A percentile compares a stretch with the other conserved stretches of the same genome.
Evolutionary conservation across 2,113 vertebrate genomes (phyloP).

Genomic region (Brachirus orientalis): DNA sequence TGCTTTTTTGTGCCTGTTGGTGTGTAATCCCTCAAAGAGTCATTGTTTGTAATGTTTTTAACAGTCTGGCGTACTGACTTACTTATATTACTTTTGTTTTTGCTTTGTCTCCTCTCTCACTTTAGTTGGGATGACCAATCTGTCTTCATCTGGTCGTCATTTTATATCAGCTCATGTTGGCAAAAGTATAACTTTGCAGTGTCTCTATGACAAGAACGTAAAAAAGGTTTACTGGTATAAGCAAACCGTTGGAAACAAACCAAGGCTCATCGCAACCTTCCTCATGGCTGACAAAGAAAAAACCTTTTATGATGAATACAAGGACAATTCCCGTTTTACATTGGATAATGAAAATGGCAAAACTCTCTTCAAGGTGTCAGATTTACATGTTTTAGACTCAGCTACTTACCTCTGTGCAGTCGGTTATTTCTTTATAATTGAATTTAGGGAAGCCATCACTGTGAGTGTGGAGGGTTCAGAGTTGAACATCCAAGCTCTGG

Average conservation of each 20-base stretch:
- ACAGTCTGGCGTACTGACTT: background rate
- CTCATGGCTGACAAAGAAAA: background rate
- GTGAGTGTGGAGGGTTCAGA: background rate
- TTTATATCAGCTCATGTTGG: conserved; percentile 35
- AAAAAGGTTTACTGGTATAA: conserved; percentile 37
- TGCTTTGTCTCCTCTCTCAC: fast-evolving
- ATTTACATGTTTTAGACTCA: conserved; percentile 29
- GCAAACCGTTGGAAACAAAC: conserved; percentile 43
- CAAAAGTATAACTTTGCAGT: conserved; percentile 26
- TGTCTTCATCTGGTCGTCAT: background rate
- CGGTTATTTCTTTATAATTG: background rate
- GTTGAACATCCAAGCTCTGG: background rate
- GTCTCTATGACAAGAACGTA: background rate
- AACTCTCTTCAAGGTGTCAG: conserved; percentile 26
- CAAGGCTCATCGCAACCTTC: conserved; percentile 13
- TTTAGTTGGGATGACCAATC: background rate
- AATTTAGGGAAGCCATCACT: conserved; percentile 1
- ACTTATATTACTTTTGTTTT: background rate
- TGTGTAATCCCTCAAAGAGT: background rate
- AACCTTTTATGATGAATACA: conserved; percentile 32
- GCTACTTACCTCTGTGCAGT: conserved; percentile 46
- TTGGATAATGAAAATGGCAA: background rate
- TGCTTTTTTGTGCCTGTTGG: no score
- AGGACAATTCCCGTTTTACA: conserved; percentile 20
- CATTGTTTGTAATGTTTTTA: background rate